Evolutionary conservation across 1,140 invertebrate genomes (phyloP), one percentile per base, ranked within the genome.

Genomic region (Hylyphantes graminicola): DNA sequence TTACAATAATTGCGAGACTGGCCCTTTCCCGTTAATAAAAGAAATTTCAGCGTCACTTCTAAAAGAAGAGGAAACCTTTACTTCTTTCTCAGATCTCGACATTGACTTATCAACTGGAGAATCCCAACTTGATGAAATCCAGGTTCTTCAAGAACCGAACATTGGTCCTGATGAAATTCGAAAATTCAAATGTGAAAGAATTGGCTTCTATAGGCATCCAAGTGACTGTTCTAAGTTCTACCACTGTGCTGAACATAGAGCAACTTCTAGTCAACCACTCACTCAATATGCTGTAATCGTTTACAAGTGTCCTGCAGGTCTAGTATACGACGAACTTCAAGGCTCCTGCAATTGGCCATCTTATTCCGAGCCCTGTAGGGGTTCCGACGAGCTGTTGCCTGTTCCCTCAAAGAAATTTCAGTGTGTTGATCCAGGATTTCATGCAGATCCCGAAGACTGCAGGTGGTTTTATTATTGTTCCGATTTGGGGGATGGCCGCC

Each of bases 381-480:
- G 84, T 89, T 92, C 54, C 90, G 93, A 88, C 93, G 90, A 90
- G 86, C 88, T 90, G 19, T 94, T 89, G 87, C 92, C 64, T 93
- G 94, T 90, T 92, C 93, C 48, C 87, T 91, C 87, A 90, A 92
- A 89, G 92, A 93, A 92, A 88, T 90, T 89, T 79, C 48, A 88
- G 13, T 90, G 90, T 84, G 87, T 87, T 2, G 87, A 90, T 87
- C 87, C 90, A 91, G 93, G 93, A 76, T 93, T 94, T 87, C 95
- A 94, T 88, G 94, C 93, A 0, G 94, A 96, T 90, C 94, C 94
- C 0, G 93, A 94, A 88, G 95, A 96, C 89, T 96, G 95, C 86
- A 92, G 94, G 76, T 95, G 94, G 94, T 96, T 96, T 92, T 95
- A 95, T 88, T 94, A 94, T 19, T 96, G 95, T 89, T 94, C 95